Evolutionary conservation across 2,113 vertebrate species (phyloP), one percentile per base, ranked within the genome.

Genomic region (Tretioscincus oriximinensis): DNA sequence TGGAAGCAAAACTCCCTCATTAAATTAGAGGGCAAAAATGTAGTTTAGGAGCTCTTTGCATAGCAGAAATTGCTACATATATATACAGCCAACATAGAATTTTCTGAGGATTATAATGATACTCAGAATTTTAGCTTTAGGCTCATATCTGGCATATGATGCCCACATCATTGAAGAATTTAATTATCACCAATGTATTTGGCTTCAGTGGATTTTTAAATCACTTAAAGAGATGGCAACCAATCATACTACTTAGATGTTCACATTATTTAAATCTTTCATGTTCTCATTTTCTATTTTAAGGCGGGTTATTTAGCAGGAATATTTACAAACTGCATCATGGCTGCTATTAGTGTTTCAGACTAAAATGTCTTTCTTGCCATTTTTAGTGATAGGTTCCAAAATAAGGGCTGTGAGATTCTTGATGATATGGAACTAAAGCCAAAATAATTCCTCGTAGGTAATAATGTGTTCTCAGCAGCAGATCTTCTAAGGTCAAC

Each of bases 1-100:
- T 93, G 91, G 81, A 94, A 93, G 87, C 84, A 92, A 92, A 93
- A 93, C 81, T 77, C 91, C 88, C 88, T 91, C 76, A 90, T 87
- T 89, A 86, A 90, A 90, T 93, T 93, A 91, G 67, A 93, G 87
- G 90, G 77, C 78, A 90, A 89, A 90, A 92, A 93, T 91, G 89
- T 89, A 66, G 81, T 92, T 94, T 89, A 83, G 70, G 81, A 89
- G 68, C 76, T 88, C 75, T 60, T 87, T 87, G 81, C 69, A 69
- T n/a, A 91, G 83, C 68, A 86, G 92, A 90, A 84, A 47, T 67
- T 87, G 73, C 83, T 85, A 77, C 12, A 41, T 41, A 41, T 51
- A 79, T 84, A 79, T 86, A 61, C 29, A 89, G 87, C 83, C 74
- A 74, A 88, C 76, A 58, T 20, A 75, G 80, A 88, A 76, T 85